Base-by-base conservation (phyloP, 2,797 vertebrate species). In the Delichon dasypus region DNA sequence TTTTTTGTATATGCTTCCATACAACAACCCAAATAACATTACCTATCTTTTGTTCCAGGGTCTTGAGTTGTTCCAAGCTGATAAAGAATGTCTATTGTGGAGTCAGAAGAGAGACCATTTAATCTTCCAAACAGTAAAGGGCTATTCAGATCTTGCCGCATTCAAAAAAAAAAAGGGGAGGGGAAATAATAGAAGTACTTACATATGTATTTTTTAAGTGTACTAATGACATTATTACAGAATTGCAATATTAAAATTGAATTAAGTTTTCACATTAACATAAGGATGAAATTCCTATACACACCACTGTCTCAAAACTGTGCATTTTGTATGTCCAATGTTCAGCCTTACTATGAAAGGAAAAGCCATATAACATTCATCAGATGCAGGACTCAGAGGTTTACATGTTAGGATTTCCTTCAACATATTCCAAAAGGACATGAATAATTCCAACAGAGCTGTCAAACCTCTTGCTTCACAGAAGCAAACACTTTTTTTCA, bases 61-160 rank as follows among this genome's bases (percentile, higher is more conserved):
- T 99, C 99, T 95, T 99, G 99, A 44, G 99, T 99, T 83, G 99
- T 99, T 88, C 99, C 99, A 94, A 99, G 98, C 97, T 99, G 99
- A 97, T 99, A 99, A 68, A 99, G 98, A 96, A 99, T 99, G 97
- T 99, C 99, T 83, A 99, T 99, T 77, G 99, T 99, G 88, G 99
- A 99, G 97, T 99, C 99, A 86, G 99, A 99, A 48, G 99, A 99
- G 62, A 99, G 98, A 94, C 99, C 99, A 90, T 99, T 99, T 48
- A 99, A 98, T 94, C 99, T 98, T 89, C 99, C 99, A 95, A 99
- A 99, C 89, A 99, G 98, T 96, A 99, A 98, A 80, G 99, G 99
- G 91, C 99, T 99, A 98, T 99, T 99, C 96, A 99, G 96, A 98
- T 99, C 99, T 99, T 98, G 80, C 32, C 76, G 74, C 54, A 94